These are phyloP conservation scores for Tenthredo scrophulariae DNA, from an alignment of 2,888 invertebrate genomes.

Conservation along the genomic window DNA sequence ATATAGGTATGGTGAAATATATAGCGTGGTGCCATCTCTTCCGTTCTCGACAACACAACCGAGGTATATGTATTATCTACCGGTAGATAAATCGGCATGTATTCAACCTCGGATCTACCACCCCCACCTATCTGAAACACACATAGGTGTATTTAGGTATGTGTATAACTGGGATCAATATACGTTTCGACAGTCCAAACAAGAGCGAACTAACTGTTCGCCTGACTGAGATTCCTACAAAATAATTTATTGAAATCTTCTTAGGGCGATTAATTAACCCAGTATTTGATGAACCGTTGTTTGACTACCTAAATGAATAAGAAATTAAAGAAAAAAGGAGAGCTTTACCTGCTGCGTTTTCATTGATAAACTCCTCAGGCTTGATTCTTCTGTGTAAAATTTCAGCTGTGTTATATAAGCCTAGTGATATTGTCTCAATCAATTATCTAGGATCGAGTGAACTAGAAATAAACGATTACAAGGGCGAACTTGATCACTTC, in stretches of 20 bases:
- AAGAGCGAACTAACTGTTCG: not conserved
- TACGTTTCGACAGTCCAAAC: slow-evolving; percentile 2
- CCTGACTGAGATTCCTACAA: not conserved
- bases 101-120: not conserved
- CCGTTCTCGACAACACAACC: not conserved
- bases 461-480: slow-evolving; percentile 16
- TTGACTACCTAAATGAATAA: not conserved
- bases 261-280: not conserved
- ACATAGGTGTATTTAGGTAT: not conserved
- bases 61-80: not conserved
- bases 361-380: not conserved
- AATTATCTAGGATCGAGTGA: not conserved
- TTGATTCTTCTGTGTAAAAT: not conserved
- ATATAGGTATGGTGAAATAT: not conserved
- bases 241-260: not conserved
- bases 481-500: slow-evolving; percentile 3
- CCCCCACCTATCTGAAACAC: not conserved
- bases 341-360: no score
- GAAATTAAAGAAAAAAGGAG: no score
- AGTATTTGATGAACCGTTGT: not conserved
- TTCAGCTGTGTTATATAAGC: not conserved
- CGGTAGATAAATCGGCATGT: slow-evolving; percentile 27
- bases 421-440: not conserved
- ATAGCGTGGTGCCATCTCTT: slow-evolving; percentile 42
- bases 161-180: slow-evolving; percentile 3